Conservation (phyloP, 2,888 invertebrate species). For the Coenonympha glycerion region DNA sequence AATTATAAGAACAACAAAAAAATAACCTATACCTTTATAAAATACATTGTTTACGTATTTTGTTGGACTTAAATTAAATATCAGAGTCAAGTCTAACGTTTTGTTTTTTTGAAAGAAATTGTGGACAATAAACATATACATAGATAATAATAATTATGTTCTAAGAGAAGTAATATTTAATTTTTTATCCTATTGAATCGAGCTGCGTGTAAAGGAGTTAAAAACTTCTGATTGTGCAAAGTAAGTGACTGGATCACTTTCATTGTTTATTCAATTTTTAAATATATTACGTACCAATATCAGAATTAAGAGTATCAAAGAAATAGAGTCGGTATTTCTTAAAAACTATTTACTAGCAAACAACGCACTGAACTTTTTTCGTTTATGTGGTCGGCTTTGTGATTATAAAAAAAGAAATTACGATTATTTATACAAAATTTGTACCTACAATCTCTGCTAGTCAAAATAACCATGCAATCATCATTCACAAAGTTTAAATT, state of each 20-base stretch:
- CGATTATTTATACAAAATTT: slow-evolving; percentile 23
- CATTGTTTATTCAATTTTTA: slow-evolving; percentile 14
- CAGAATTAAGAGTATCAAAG: slow-evolving; percentile 26
- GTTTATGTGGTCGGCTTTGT: slow-evolving; percentile 3
- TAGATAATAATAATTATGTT: background rate
- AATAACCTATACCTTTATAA: too few relatives aligned
- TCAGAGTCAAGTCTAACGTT: slow-evolving; percentile 6
- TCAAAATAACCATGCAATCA: slow-evolving; percentile 26
- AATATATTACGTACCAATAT: slow-evolving; percentile 22
- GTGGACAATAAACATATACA: slow-evolving; percentile 9
- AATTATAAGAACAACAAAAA: background rate
- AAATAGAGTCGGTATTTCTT: slow-evolving; percentile 15
- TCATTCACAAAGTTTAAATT: slow-evolving; percentile 26
- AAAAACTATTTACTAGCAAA: slow-evolving; percentile 15
- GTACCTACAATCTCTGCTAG: slow-evolving; percentile 27
- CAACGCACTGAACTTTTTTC: slow-evolving; percentile 11
- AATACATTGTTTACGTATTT: slow-evolving; percentile 1
- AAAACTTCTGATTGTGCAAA: slow-evolving; percentile 22
- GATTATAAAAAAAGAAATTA: slow-evolving; percentile 19
- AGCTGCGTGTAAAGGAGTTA: slow-evolving; percentile 21
- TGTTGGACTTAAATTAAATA: slow-evolving; percentile 10
- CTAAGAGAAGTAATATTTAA: slow-evolving; percentile 3
- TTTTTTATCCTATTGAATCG: slow-evolving; percentile 9
- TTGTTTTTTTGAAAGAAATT: slow-evolving; percentile 4
- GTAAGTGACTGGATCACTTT: slow-evolving; percentile 20